Percentiles rank a stretch among this genome's conserved stretches.
phyloP scores from a whole-genome alignment of 1,140 invertebrate species.

The Lepidurus couesii region DNA sequence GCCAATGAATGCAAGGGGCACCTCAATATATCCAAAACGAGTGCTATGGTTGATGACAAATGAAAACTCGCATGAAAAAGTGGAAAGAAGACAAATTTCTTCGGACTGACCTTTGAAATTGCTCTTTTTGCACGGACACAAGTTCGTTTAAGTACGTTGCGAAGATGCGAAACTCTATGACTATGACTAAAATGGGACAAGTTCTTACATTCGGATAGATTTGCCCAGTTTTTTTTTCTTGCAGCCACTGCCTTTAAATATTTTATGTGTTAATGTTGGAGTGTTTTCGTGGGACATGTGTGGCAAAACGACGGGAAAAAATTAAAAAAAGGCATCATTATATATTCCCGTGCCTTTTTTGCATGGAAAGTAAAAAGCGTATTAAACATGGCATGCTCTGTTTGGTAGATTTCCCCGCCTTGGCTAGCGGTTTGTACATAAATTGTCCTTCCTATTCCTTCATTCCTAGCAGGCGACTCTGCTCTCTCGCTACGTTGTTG shows the following conservation, averaged over 20 bases:
- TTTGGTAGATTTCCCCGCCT: neutral
- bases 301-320: neutral
- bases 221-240: neutral
- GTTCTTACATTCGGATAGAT: too few relatives aligned
- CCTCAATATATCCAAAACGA: too few relatives aligned
- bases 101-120: too few relatives aligned
- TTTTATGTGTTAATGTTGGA: neutral
- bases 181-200: too few relatives aligned
- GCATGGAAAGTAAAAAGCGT: neutral
- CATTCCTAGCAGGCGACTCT: slow-evolving; percentile 20
- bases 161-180: too few relatives aligned
- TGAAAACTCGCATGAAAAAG: too few relatives aligned
- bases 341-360: slow-evolving; percentile 19
- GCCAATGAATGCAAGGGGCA: neutral
- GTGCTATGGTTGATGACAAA: too few relatives aligned
- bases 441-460: slow-evolving; percentile 1
- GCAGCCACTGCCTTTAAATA: slow-evolving; percentile 6
- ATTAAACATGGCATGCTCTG: neutral
- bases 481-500: neutral
- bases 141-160: too few relatives aligned
- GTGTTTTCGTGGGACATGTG: neutral
- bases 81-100: too few relatives aligned
- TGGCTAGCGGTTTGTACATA: slow-evolving; percentile 14
- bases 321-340: neutral
- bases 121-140: too few relatives aligned